phyloP scores from a whole-genome alignment of 2,797 vertebrate genomes.

The Sebastes diploproa region DNA sequence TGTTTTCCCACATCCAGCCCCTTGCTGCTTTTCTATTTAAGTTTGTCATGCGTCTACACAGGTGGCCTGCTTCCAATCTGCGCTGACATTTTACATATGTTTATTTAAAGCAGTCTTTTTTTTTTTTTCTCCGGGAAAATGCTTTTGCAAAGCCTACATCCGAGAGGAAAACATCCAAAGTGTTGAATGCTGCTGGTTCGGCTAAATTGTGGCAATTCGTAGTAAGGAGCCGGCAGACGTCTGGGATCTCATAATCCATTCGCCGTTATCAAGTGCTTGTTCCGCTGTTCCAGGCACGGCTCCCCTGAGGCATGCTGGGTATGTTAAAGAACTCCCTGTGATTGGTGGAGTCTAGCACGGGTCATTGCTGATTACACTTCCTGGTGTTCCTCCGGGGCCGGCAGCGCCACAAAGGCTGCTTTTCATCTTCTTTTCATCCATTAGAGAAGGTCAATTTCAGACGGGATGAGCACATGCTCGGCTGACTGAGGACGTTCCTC shows the following conservation, averaged over 20 bases:
- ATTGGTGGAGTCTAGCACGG: constrained; percentile 51
- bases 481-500: constrained; percentile 24
- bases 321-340: constrained; percentile 55
- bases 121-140: background rate
- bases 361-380: constrained; percentile 74
- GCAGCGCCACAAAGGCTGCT: constrained; percentile 13
- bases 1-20: constrained; percentile 28
- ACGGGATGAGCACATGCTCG: constrained; percentile 40
- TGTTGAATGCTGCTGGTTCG: background rate
- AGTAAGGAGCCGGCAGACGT: constrained; percentile 37
- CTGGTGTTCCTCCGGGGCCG: constrained; percentile 58
- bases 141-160: background rate
- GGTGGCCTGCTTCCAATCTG: constrained; percentile 37
- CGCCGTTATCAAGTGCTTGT: constrained; percentile 51
- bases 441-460: constrained; percentile 54
- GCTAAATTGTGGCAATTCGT: constrained; percentile 18
- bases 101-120: constrained; percentile 16
- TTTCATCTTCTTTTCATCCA: constrained; percentile 50
- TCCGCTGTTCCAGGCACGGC: constrained; percentile 50
- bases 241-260: constrained; percentile 58
- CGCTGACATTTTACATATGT: constrained; percentile 42
- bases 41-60: constrained; percentile 27
- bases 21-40: constrained; percentile 48
- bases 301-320: constrained; percentile 40
- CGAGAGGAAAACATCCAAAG: background rate